A percentile compares a stretch with the other conserved stretches of the same genome.
Conservation (phyloP, 2,888 invertebrate species). For the Oscheius onirici region DNA sequence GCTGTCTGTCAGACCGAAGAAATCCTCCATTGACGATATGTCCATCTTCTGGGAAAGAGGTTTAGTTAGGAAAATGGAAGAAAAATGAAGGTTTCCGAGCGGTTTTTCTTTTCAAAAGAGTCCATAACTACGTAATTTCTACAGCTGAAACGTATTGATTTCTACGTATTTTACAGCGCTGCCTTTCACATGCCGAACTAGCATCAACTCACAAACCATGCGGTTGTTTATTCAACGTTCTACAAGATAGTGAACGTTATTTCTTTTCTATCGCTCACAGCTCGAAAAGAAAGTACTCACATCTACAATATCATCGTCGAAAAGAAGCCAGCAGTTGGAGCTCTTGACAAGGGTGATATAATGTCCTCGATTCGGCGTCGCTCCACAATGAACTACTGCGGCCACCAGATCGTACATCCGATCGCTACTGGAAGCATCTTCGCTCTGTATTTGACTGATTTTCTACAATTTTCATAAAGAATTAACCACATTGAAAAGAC, state of each 20-base stretch:
- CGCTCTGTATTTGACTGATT: constrained; percentile 79
- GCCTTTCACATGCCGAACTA: too few species aligned
- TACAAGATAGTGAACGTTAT: too few species aligned
- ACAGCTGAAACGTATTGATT: too few species aligned
- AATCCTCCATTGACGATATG: constrained; percentile 97
- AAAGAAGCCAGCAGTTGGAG: constrained; percentile 97
- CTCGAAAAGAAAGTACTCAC: constrained; percentile 82
- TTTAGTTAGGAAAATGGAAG: not conserved
- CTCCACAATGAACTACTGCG: constrained; percentile 99
- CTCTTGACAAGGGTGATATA: constrained; percentile 99
- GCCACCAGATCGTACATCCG: constrained; percentile 97
- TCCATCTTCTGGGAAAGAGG: constrained; percentile 88
- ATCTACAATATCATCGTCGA: constrained; percentile 99
- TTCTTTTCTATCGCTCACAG: too few species aligned
- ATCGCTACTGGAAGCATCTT: constrained; percentile 97
- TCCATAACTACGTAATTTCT: too few species aligned
- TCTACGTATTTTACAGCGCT: too few species aligned
- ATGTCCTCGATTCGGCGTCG: constrained; percentile 97
- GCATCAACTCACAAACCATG: too few species aligned
- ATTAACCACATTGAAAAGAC: constrained; percentile 94
- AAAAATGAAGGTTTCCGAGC: too few species aligned
- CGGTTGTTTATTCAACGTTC: too few species aligned
- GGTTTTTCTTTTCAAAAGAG: too few species aligned
- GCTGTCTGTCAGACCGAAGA: constrained; percentile 88
- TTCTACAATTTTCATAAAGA: not conserved